Conservation (phyloP, 2,888 invertebrate genomes). For the Steinernema hermaphroditum region DNA sequence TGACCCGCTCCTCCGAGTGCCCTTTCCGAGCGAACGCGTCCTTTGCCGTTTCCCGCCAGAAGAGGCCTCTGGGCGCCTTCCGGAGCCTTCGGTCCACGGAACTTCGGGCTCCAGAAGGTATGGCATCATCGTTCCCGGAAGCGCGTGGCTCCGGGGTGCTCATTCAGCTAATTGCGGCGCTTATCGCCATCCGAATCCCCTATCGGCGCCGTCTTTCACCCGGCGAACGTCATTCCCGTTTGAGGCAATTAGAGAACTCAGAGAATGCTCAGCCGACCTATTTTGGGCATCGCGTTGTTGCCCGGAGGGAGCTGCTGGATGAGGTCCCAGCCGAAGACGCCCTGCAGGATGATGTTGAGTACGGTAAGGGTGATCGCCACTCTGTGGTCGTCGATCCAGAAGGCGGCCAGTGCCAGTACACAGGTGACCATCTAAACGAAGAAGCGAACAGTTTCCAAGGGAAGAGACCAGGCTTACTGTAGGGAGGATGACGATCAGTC, state of each 20-base stretch:
- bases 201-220: background rate
- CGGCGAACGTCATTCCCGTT: conserved; percentile 1
- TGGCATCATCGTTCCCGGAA: conserved; percentile 14
- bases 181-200: background rate
- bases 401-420: conserved; percentile 48
- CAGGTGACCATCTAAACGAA: conserved; percentile 50
- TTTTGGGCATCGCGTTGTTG: conserved; percentile 57
- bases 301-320: conserved; percentile 60
- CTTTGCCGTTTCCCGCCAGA: too few relatives aligned
- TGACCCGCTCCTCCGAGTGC: too few relatives aligned
- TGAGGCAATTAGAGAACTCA: background rate
- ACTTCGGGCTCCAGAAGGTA: background rate
- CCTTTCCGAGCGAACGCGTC: too few relatives aligned
- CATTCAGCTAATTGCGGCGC: background rate
- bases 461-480: conserved; percentile 52
- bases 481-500: conserved; percentile 54
- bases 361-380: conserved; percentile 45
- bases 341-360: conserved; percentile 53
- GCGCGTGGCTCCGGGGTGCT: background rate
- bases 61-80: too few relatives aligned
- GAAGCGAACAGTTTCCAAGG: too few relatives aligned
- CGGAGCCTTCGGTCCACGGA: too few relatives aligned
- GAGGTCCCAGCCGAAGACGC: conserved; percentile 56
- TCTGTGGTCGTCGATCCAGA: conserved; percentile 55
- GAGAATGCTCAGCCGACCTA: conserved; percentile 44